phyloP scores from a whole-genome alignment of 2,888 invertebrate species.

The Phyllotreta striolata region DNA sequence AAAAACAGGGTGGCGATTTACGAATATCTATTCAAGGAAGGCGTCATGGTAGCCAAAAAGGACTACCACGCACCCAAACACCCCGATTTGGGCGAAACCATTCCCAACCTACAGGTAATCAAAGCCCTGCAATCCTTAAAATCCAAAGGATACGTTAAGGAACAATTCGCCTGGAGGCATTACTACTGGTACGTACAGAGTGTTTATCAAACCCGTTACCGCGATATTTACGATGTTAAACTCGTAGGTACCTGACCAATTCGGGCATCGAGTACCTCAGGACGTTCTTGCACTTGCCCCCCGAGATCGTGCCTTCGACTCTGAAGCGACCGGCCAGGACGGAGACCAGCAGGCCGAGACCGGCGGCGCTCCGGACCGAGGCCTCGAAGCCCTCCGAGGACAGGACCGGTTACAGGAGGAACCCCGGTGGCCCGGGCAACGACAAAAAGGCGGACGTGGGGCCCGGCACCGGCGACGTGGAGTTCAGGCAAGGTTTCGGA shows the following conservation, averaged over 20 bases:
- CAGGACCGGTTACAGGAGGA: conserved; percentile 82
- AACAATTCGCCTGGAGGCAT: conserved; percentile 99
- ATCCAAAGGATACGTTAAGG: conserved; percentile 96
- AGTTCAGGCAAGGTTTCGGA: conserved; percentile 86
- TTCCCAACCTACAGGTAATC: conserved; percentile 98
- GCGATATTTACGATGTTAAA: background rate
- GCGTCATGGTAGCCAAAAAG: conserved; percentile 99
- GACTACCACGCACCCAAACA: conserved; percentile 98
- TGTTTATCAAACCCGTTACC: conserved; percentile 10
- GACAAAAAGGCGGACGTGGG: conserved; percentile 98
- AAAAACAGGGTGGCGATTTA: conserved; percentile 96
- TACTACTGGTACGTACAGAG: conserved; percentile 92
- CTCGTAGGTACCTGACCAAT: conserved; percentile 86
- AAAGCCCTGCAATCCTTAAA: conserved; percentile 97
- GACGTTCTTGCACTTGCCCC: conserved; percentile 93
- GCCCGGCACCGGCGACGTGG: conserved; percentile 90
- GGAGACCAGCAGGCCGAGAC: conserved; percentile 84
- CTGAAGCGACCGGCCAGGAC: conserved; percentile 89
- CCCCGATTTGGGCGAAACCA: conserved; percentile 85
- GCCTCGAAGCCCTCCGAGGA: conserved; percentile 81
- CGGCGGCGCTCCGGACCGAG: conserved; percentile 73
- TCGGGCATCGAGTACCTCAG: conserved; percentile 97
- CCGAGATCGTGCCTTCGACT: conserved; percentile 98
- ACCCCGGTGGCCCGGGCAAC: conserved; percentile 69
- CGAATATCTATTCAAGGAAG: conserved; percentile 98